Conservation (phyloP, 2,113 vertebrate genomes). For the Corythornis madagascariensis region DNA sequence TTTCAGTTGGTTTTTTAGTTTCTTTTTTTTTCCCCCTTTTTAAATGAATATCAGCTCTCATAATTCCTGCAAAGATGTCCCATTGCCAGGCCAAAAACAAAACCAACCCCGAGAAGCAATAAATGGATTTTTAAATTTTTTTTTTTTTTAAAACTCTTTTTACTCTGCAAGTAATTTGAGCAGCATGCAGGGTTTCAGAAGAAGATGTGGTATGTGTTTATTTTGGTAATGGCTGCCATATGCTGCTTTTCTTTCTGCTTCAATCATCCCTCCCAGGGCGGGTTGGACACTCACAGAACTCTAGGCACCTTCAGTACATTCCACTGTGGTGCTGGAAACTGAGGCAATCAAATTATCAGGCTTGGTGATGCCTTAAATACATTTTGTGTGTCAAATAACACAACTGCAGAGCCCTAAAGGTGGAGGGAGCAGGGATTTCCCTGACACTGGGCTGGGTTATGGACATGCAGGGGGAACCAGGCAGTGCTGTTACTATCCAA, state of each 20-base stretch:
- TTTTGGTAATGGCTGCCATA: slow-evolving; percentile 20
- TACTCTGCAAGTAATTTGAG: neutral
- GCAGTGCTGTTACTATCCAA: neutral
- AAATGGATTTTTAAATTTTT: neutral
- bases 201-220: neutral
- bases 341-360: neutral
- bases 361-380: neutral
- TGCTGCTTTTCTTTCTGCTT: neutral
- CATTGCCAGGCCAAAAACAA: neutral
- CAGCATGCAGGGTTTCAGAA: neutral
- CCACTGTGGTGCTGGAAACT: neutral
- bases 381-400: neutral
- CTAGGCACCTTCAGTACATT: neutral
- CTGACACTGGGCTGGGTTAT: neutral
- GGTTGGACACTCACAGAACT: neutral
- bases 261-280: neutral
- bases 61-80: neutral
- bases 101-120: neutral
- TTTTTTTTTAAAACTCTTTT: neutral
- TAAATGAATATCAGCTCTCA: neutral
- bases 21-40: neutral
- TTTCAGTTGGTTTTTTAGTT: neutral
- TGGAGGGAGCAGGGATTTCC: neutral
- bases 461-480: neutral
- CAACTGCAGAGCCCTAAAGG: neutral